A percentile compares a stretch with the other conserved stretches of the same genome.
phyloP scores from a whole-genome alignment of 2,888 invertebrate species.

The Anodontia alba region DNA sequence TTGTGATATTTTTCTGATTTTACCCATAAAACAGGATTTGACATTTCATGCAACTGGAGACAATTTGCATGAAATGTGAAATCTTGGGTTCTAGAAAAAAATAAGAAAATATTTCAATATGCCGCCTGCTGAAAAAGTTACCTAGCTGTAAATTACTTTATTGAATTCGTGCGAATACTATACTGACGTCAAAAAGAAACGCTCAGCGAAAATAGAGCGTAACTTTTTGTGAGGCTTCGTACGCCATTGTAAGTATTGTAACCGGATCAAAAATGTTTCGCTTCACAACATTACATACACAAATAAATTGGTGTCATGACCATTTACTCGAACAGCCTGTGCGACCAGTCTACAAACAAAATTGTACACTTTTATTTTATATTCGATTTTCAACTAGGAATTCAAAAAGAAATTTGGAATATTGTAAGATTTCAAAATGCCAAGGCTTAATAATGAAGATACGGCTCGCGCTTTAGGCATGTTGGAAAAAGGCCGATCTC shows the following conservation, averaged over 20 bases:
- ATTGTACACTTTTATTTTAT: background rate
- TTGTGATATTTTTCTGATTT: too few species aligned
- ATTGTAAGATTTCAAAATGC: background rate
- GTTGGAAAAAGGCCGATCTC: background rate
- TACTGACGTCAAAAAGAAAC: slow-evolving; percentile 6
- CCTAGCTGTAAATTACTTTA: too few species aligned
- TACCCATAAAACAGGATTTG: too few species aligned
- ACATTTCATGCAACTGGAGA: too few species aligned
- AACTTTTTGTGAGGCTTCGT: background rate
- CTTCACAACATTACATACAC: background rate
- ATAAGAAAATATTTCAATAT: too few species aligned
- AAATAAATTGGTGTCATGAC: background rate
- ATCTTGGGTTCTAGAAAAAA: too few species aligned
- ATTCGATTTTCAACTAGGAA: background rate
- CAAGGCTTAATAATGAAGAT: too few species aligned
- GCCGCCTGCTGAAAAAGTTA: too few species aligned
- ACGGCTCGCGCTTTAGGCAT: slow-evolving; percentile 2
- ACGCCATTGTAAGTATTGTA: background rate
- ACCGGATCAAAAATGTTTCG: background rate
- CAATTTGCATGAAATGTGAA: too few species aligned
- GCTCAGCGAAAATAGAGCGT: background rate
- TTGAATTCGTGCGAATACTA: too few species aligned
- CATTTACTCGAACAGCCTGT: background rate
- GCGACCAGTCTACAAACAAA: background rate
- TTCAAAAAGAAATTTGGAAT: background rate